Conservation (phyloP, 1,140 invertebrate species). For the Vanessa atalanta region DNA sequence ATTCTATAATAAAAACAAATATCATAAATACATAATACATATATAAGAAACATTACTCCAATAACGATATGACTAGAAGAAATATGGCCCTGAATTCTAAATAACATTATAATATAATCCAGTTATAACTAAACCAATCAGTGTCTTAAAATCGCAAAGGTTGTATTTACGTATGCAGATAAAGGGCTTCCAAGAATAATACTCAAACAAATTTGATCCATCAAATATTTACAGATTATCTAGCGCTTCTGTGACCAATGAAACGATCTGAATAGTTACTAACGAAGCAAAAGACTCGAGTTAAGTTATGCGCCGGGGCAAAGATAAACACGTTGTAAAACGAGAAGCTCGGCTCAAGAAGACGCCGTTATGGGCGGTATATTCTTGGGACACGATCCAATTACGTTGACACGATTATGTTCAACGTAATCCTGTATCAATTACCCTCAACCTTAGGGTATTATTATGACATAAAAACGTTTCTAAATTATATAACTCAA, state of each 20-base stretch:
- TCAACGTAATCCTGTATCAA: slow-evolving; percentile 27
- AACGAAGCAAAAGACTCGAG: slow-evolving; percentile 11
- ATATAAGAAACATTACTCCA: too few relatives aligned
- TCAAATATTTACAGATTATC: not conserved
- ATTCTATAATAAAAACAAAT: too few relatives aligned
- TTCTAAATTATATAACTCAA: not conserved
- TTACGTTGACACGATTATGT: slow-evolving; percentile 22
- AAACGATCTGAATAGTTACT: not conserved
- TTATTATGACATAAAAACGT: slow-evolving; percentile 4
- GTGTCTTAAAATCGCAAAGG: not conserved
- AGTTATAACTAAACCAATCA: not conserved
- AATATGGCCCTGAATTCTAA: not conserved
- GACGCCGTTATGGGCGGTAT: not conserved
- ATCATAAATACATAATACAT: too few relatives aligned
- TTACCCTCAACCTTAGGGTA: slow-evolving; percentile 26
- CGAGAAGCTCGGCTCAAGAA: not conserved
- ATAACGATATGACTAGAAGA: too few relatives aligned
- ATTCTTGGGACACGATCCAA: slow-evolving; percentile 25
- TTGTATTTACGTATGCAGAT: not conserved
- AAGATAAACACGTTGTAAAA: slow-evolving; percentile 12
- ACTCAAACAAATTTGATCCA: not conserved
- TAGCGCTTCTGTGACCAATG: not conserved
- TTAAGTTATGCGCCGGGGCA: slow-evolving; percentile 4
- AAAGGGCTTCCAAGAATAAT: not conserved
- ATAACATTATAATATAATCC: not conserved